Percentiles rank a stretch among this genome's conserved stretches.
These are phyloP conservation scores for Eulacestoma nigropectus DNA, from an alignment of 2,113 vertebrate species.

Conservation along the genomic window DNA sequence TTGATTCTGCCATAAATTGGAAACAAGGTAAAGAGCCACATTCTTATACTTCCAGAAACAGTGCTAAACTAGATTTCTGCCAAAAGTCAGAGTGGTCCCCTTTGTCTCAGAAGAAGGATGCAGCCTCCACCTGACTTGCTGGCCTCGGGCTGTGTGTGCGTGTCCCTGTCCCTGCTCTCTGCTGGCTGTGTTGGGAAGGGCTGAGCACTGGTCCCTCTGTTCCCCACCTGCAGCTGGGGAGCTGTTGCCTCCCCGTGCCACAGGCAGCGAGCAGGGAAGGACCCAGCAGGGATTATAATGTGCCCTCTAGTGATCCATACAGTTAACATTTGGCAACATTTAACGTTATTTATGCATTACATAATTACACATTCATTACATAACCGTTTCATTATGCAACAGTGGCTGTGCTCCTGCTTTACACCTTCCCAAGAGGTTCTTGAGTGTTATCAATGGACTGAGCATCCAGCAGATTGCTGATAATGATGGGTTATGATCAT, in stretches of 20 bases:
- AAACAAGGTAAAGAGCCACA: background rate
- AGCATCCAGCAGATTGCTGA: background rate
- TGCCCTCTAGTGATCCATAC: slow-evolving; percentile 43
- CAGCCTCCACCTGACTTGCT: background rate
- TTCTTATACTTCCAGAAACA: background rate
- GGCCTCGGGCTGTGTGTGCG: rapidly evolving
- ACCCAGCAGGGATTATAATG: slow-evolving; percentile 9
- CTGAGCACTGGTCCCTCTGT: rapidly evolving
- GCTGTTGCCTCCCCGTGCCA: background rate
- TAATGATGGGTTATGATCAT: background rate
- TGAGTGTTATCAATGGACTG: background rate
- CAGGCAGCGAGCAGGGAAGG: background rate
- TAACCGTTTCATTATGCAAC: slow-evolving; percentile 12
- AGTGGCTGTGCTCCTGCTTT: background rate
- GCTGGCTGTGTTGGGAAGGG: rapidly evolving
- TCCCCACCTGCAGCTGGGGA: background rate
- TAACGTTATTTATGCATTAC: background rate
- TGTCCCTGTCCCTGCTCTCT: background rate
- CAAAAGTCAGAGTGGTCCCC: background rate
- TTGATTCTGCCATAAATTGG: background rate
- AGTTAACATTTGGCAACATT: slow-evolving; percentile 2
- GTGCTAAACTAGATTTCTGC: background rate
- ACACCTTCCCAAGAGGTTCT: background rate
- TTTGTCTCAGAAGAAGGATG: background rate
- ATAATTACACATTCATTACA: background rate